phyloP scores from a whole-genome alignment of 2,113 vertebrate genomes.

The Odocoileus hemionus region DNA sequence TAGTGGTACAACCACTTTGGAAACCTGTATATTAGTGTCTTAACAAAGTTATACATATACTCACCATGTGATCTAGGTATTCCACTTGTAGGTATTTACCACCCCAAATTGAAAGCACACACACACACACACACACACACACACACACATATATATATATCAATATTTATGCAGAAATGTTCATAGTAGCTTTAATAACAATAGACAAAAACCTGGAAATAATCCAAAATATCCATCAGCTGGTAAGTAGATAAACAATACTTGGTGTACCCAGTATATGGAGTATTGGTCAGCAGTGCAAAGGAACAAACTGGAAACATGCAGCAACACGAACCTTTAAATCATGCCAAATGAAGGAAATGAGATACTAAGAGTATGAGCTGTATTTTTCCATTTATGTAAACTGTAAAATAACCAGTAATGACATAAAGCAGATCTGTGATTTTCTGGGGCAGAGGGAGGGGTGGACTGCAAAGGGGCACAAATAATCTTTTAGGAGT shows the following conservation, averaged over 20 bases:
- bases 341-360: not conserved
- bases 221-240: not conserved
- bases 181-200: not conserved
- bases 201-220: not conserved
- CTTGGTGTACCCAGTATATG: not conserved
- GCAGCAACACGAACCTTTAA: not conserved
- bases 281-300: not conserved
- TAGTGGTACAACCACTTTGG: not conserved
- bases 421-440: not conserved
- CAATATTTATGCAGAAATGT: not conserved
- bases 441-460: not conserved
- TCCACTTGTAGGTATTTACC: not conserved
- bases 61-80: not conserved
- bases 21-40: not conserved
- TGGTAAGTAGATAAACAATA: not conserved
- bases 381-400: not conserved
- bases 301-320: not conserved
- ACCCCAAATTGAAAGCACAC: not conserved
- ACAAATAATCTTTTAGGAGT: not conserved
- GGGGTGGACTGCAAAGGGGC: not conserved
- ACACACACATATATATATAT: rapidly evolving
- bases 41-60: not conserved
- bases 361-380: not conserved
- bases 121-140: not conserved
- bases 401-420: not conserved